Base-by-base conservation (phyloP, 1,140 invertebrate species). In the Paraescarpia echinospica region DNA sequence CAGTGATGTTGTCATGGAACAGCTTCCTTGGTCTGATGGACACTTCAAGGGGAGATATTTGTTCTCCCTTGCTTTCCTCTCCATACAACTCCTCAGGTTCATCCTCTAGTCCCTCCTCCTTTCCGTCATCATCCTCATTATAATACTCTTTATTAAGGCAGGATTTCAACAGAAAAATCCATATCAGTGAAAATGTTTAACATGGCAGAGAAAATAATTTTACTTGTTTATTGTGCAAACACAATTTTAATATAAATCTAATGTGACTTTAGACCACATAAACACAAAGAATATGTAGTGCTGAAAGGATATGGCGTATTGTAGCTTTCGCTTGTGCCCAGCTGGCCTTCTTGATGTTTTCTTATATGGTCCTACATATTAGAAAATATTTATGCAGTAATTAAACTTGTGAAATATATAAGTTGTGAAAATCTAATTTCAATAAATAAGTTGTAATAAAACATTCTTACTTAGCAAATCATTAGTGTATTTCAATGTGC, bases 291-390 rank as follows among this genome's bases (percentile, higher is more conserved):
- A 77, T 18, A 77, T 77, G 59, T 77, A 2, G 22, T 27, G 59
- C 27, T 77, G 59, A 77, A 77, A 77, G 59, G 59, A 77, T 77
- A 77, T 18, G 8, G 59, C 59, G 27, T 77, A 77, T 77, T 77
- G 59, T 31, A 77, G 4, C 59, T 77, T 6, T 12, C 59, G 59
- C 59, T 77, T 77, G 59, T 77, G 59, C 59, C 14, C 22, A 77
- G 59, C 9, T 77, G 59, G 59, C 59, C 27, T 77, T 77, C 59
- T 18, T 18, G 22, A 27, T 77, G 59, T 22, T 77, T 77, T 77
- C 59, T 77, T 77, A 77, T 77, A 77, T 77, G 59, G 59, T 77
- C 59, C 59, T 77, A 77, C 22, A 77, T 77, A 77, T 77, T 77
- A 77, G 59, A 27, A 27, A 1, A 77, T 4, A 77, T 51, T 8